Base-by-base conservation (phyloP, 2,888 invertebrate species). In the Acleris holmiana region DNA sequence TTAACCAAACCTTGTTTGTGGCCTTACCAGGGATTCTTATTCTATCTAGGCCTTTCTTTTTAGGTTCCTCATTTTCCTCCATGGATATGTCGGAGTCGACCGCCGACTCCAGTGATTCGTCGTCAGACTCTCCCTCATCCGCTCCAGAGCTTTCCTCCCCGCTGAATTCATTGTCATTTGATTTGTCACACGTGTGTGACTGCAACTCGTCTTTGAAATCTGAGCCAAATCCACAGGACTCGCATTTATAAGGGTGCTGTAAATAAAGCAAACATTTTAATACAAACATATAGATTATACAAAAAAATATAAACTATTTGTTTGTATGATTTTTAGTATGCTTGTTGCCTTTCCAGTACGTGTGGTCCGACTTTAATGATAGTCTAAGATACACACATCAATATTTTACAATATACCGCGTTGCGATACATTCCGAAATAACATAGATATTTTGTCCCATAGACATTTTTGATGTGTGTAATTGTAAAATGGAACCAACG, bases 131-230 rank as follows among this genome's bases (percentile, higher is more conserved):
- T 0, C 76, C 77, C 0, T 71, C 74, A 0, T 76, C 67, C 2
- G 81, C 70, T 0, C 79, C 70, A 0, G 85, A 84, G 7, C 59
- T 76, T 35, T 85, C 86, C 0, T 84, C 82, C 18, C 82, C 86
- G 44, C 76, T 78, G 0, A 47, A 67, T 0, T 73, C 69, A 0
- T 49, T 66, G 35, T 4, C 67, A 56, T 18, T 58, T 61, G 19
- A 66, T 1, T 48, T 19, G 5, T 68, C 50, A 58, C 75, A 79
- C 7, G 57, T 64, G 58, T 82, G 82, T 0, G 64, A 59, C 0
- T 68, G 55, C 7, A 78, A 25, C 41, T 78, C 76, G 17, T 60
- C 60, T 47, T 72, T 60, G 18, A 61, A 62, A 17, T 78, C 77
- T 0, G 75, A 70, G 15, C 67, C 74, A 35, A 76, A 80, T 15